These are phyloP conservation scores for Heteractis magnifica DNA, from an alignment of 92 coral and sea anemone genomes.

Conservation along the genomic window DNA sequence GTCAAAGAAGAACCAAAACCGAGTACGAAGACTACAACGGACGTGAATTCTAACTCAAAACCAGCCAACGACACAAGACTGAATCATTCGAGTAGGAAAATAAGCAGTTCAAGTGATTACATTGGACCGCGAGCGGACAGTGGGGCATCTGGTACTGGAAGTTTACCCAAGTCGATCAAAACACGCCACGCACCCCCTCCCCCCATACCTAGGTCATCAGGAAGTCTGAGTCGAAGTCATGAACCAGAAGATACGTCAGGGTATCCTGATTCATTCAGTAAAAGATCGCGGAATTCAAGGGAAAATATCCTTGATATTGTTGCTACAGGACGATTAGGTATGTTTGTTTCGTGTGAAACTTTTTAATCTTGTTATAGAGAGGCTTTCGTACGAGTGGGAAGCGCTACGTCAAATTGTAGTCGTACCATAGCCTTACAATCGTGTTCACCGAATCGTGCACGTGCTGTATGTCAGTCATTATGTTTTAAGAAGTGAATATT, in stretches of 20 bases:
- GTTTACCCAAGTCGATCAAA: conserved; percentile 51
- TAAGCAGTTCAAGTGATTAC: not conserved
- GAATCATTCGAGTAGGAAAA: not conserved
- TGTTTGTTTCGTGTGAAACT: not conserved
- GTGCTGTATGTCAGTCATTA: too few species aligned
- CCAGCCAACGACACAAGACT: not conserved
- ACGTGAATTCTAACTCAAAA: not conserved
- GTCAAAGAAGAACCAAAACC: not conserved
- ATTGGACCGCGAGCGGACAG: not conserved
- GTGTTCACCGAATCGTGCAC: too few species aligned
- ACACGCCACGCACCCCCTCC: conserved; percentile 60
- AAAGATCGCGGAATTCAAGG: conserved; percentile 62
- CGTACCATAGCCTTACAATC: too few species aligned
- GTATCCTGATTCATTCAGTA: conserved; percentile 74
- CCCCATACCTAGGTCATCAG: conserved; percentile 53
- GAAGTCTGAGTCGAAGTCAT: conserved; percentile 52
- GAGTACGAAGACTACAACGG: not conserved
- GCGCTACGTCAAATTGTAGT: too few species aligned
- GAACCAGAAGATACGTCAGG: conserved; percentile 71
- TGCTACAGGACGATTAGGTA: conserved; percentile 39
- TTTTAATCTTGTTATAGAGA: not conserved
- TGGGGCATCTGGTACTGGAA: not conserved
- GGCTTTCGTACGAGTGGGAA: too few species aligned
- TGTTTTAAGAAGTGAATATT: too few species aligned
- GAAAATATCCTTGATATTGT: conserved; percentile 49